phyloP scores from a whole-genome alignment of 2,113 vertebrate species.

The Poecilia latipinna region DNA sequence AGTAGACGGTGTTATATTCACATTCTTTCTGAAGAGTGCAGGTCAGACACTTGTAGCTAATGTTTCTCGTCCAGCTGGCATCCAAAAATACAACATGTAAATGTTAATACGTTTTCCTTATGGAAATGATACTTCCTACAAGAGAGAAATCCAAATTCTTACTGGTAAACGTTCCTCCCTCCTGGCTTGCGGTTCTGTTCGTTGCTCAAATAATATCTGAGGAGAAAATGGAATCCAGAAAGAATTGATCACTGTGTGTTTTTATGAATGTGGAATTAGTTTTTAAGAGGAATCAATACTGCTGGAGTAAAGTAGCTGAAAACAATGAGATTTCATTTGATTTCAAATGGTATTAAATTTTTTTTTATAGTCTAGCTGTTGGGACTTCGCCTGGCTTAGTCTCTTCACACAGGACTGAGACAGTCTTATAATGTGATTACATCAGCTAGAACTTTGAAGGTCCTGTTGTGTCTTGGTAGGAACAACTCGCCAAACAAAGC shows the following conservation, averaged over 20 bases:
- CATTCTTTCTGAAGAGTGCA: slow-evolving; percentile 84
- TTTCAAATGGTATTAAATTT: too few species aligned
- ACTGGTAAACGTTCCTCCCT: slow-evolving; percentile 93
- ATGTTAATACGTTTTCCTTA: neutral
- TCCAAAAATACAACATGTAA: neutral
- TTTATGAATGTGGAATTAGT: neutral
- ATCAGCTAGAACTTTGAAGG: too few species aligned
- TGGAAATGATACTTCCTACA: neutral
- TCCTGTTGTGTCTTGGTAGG: too few species aligned
- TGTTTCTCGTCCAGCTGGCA: slow-evolving; percentile 48
- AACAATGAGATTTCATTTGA: too few species aligned
- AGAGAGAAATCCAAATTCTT: slow-evolving; percentile 48
- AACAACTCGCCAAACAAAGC: too few species aligned
- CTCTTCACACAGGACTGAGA: too few species aligned
- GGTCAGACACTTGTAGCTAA: slow-evolving; percentile 81
- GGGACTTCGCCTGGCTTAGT: too few species aligned
- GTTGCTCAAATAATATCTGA: slow-evolving; percentile 93
- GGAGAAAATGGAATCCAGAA: slow-evolving; percentile 11
- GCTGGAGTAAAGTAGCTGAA: too few species aligned
- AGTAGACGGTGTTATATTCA: slow-evolving; percentile 88
- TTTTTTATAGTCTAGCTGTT: too few species aligned
- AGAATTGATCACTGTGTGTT: neutral
- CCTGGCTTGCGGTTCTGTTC: slow-evolving; percentile 83
- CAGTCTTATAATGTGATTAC: too few species aligned
- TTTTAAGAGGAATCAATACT: neutral